A percentile compares a stretch with the other conserved stretches of the same genome.
Conservation (phyloP, 1,140 invertebrate genomes). For the Platorchestia sp. region DNA sequence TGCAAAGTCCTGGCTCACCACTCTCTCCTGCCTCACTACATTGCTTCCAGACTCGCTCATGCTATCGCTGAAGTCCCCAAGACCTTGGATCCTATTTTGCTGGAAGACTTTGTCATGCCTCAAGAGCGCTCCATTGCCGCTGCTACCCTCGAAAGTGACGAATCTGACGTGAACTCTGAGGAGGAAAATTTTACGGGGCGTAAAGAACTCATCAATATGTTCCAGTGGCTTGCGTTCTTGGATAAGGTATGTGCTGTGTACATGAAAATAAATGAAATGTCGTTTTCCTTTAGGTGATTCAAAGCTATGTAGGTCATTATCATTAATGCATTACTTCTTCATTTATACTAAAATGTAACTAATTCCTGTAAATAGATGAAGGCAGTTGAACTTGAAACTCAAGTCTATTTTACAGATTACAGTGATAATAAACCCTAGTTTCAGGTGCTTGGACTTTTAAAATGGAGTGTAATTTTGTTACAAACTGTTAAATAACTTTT, state of each 20-base stretch:
- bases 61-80: constrained; percentile 61
- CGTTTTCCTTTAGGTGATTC: not conserved
- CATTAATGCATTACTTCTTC: too few species aligned
- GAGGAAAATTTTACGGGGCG: constrained; percentile 66
- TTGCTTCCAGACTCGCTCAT: constrained; percentile 60
- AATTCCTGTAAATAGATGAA: too few species aligned
- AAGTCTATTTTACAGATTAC: too few species aligned
- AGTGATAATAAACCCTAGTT: too few species aligned
- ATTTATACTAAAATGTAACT: too few species aligned
- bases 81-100: constrained; percentile 62
- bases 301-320: not conserved
- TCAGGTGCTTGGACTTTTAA: too few species aligned
- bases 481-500: too few species aligned
- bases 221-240: constrained; percentile 64
- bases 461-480: too few species aligned
- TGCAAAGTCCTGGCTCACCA: constrained; percentile 61
- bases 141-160: constrained; percentile 62
- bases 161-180: constrained; percentile 55
- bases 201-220: constrained; percentile 61
- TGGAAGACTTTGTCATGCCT: constrained; percentile 63
- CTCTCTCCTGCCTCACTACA: constrained; percentile 65
- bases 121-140: constrained; percentile 1
- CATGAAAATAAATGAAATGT: not conserved
- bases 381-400: too few species aligned
- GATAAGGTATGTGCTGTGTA: constrained; percentile 62